A percentile compares a stretch with the other conserved stretches of the same genome.
Conservation (phyloP, 2,797 vertebrate species). For the Phrynocephalus guinanensis region DNA sequence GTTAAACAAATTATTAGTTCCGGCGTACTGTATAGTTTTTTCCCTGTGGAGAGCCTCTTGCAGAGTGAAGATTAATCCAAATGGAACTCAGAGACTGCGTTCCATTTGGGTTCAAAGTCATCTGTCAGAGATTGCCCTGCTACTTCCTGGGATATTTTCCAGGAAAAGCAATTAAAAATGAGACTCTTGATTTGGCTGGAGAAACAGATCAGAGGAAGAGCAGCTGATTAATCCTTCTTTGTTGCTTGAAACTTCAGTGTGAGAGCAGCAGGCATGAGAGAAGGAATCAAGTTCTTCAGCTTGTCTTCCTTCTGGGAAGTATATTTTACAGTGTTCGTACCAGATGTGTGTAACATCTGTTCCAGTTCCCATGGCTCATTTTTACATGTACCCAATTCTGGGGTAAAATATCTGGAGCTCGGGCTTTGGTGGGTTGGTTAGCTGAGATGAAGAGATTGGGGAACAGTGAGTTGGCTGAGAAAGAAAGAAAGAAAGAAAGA, state of each 20-base stretch:
- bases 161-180: not conserved
- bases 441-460: not conserved
- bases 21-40: not conserved
- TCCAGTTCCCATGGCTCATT: too few relatives aligned
- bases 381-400: too few relatives aligned
- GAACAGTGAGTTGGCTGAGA: not conserved
- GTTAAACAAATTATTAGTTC: not conserved
- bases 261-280: too few relatives aligned
- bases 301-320: too few relatives aligned
- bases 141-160: not conserved
- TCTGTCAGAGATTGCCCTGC: not conserved
- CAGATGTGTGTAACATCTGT: too few relatives aligned
- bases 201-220: not conserved
- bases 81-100: not conserved
- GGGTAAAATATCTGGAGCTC: too few relatives aligned
- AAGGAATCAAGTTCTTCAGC: too few relatives aligned
- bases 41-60: not conserved
- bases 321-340: too few relatives aligned
- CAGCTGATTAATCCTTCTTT: not conserved
- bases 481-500: too few relatives aligned
- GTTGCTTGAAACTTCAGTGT: not conserved
- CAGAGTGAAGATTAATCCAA: not conserved
- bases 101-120: too few relatives aligned
- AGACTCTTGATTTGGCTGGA: not conserved
- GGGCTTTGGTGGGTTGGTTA: too few relatives aligned